phyloP scores from a whole-genome alignment of 2,113 vertebrate species.

The Axis porcinus region DNA sequence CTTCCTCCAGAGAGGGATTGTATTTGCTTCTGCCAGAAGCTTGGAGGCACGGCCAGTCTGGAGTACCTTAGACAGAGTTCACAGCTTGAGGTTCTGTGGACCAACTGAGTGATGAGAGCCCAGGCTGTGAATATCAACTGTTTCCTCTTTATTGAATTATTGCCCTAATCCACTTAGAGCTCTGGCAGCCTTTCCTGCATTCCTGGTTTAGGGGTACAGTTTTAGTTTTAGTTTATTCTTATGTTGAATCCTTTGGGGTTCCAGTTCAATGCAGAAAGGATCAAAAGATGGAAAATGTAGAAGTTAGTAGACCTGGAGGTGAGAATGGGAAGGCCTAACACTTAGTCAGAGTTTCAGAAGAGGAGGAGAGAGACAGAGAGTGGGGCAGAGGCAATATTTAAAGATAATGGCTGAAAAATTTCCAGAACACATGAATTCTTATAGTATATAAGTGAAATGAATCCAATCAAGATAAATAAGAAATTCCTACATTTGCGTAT shows the following conservation, averaged over 20 bases:
- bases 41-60: not conserved
- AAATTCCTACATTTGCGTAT: not conserved
- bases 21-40: not conserved
- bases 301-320: not conserved
- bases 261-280: not conserved
- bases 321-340: not conserved
- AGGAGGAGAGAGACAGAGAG: not conserved
- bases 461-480: not conserved
- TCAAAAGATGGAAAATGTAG: not conserved
- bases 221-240: not conserved
- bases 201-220: not conserved
- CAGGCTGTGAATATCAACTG: not conserved
- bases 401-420: not conserved
- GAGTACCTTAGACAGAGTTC: not conserved
- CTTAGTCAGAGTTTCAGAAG: not conserved
- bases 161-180: not conserved
- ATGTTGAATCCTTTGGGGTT: not conserved
- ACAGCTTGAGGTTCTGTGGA: not conserved
- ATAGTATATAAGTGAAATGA: conserved; percentile 12
- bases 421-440: not conserved
- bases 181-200: not conserved
- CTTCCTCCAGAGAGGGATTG: not conserved
- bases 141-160: not conserved
- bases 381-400: not conserved
- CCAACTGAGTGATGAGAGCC: not conserved